phyloP scores from a whole-genome alignment of 2,113 vertebrate species.

The Typhlomys cinereus region DNA sequence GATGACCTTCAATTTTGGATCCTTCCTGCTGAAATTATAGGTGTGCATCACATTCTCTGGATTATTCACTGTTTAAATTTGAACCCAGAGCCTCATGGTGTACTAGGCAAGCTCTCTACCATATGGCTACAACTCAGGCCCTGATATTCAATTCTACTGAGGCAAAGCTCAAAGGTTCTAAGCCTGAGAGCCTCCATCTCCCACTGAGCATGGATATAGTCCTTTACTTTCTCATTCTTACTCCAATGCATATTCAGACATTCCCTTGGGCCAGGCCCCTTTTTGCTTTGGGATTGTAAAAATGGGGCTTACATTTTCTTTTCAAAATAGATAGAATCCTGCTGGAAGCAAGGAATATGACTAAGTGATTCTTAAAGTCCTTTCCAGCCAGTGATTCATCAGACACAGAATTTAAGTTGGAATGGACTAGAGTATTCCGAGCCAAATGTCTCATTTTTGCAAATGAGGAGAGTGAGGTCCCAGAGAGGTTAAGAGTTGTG shows the following conservation, averaged over 20 bases:
- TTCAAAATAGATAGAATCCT: constrained; percentile 57
- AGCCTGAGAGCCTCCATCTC: background rate
- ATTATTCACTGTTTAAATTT: background rate
- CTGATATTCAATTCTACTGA: background rate
- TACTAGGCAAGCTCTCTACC: background rate
- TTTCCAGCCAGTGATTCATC: constrained; percentile 75
- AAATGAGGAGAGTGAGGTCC: constrained; percentile 53
- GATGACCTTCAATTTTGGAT: background rate
- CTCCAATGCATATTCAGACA: background rate
- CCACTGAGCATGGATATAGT: accelerated
- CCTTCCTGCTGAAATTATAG: background rate
- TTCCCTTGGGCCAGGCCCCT: background rate
- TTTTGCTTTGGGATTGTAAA: background rate
- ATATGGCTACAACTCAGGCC: background rate
- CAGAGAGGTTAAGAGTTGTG: constrained; percentile 7
- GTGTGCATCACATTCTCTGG: too few relatives aligned
- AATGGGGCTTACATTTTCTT: constrained; percentile 40
- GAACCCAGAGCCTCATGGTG: background rate
- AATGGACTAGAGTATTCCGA: constrained; percentile 15
- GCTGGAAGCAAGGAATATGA: constrained; percentile 67
- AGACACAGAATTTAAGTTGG: constrained; percentile 68
- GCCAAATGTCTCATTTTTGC: constrained; percentile 71
- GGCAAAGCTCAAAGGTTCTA: background rate
- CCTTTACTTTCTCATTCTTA: background rate
- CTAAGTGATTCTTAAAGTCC: constrained; percentile 74